Evolutionary conservation across 2,888 invertebrate species (phyloP).

Genomic region (Thera obeliscata): DNA sequence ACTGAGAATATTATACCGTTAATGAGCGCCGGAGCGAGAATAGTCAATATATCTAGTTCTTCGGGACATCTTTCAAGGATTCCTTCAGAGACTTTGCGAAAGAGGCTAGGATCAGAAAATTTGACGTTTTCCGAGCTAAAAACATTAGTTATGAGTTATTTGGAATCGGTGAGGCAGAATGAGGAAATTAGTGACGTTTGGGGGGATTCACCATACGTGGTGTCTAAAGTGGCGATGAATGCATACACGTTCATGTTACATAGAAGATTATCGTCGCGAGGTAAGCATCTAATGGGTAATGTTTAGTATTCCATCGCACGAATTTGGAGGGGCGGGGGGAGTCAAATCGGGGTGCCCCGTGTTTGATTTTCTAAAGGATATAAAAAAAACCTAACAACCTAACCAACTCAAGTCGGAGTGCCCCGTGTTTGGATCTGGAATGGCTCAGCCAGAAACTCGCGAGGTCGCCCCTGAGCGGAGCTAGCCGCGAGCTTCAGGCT

Average conservation of each 20-base stretch:
- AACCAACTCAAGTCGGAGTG: too few species aligned
- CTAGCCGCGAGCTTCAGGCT: too few species aligned
- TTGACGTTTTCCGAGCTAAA: slow-evolving; percentile 84
- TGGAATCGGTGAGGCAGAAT: slow-evolving; percentile 77
- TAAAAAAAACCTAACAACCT: too few species aligned
- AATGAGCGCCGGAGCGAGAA: slow-evolving; percentile 86
- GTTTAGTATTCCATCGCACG: too few species aligned
- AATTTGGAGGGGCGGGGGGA: too few species aligned
- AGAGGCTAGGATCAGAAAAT: slow-evolving; percentile 72
- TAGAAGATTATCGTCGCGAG: slow-evolving; percentile 60
- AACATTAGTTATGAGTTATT: slow-evolving; percentile 85
- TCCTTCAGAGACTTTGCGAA: slow-evolving; percentile 79
- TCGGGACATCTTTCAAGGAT: slow-evolving; percentile 87
- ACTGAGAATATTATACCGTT: slow-evolving; percentile 87
- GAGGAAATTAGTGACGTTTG: slow-evolving; percentile 74
- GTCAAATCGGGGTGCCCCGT: too few species aligned
- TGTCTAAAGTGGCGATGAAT: slow-evolving; percentile 90
- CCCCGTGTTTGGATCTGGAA: too few species aligned
- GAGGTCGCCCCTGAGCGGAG: too few species aligned
- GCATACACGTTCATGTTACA: slow-evolving; percentile 89
- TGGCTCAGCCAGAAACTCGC: too few species aligned
- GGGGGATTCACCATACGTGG: slow-evolving; percentile 87
- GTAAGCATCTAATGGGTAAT: slow-evolving; percentile 45
- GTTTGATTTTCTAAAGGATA: too few species aligned
- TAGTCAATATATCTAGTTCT: slow-evolving; percentile 90